phyloP scores from a whole-genome alignment of 92 coral and sea anemone species.

The Desmophyllum pertusum region DNA sequence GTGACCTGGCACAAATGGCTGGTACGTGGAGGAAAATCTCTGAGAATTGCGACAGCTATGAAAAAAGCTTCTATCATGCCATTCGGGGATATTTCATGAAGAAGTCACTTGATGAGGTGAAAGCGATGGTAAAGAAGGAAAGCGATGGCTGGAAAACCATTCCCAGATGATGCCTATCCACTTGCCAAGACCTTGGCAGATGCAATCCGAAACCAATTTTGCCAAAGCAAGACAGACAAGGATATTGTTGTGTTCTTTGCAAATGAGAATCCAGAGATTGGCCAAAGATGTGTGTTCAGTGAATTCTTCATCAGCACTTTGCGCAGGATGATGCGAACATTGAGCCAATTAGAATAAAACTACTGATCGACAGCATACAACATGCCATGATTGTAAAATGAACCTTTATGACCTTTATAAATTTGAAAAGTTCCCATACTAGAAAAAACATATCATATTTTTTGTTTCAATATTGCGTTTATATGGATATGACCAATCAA shows the following conservation, averaged over 20 bases:
- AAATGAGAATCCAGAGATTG: slow-evolving; percentile 20
- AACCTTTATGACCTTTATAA: too few relatives aligned
- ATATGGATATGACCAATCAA: too few relatives aligned
- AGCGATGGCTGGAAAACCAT: slow-evolving; percentile 54
- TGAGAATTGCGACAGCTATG: slow-evolving; percentile 51
- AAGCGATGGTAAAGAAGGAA: slow-evolving; percentile 20
- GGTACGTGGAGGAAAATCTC: slow-evolving; percentile 61
- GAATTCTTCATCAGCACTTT: not conserved
- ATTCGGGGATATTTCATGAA: slow-evolving; percentile 53
- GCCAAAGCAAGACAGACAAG: slow-evolving; percentile 54
- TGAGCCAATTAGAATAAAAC: too few relatives aligned
- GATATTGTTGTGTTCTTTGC: slow-evolving; percentile 57
- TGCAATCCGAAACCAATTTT: slow-evolving; percentile 32
- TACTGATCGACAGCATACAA: too few relatives aligned
- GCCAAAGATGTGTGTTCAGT: not conserved
- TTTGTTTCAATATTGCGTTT: too few relatives aligned
- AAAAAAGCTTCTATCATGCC: slow-evolving; percentile 46
- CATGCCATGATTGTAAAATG: too few relatives aligned
- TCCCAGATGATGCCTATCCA: slow-evolving; percentile 58
- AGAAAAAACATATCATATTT: too few relatives aligned
- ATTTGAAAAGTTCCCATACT: too few relatives aligned
- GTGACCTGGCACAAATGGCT: slow-evolving; percentile 29
- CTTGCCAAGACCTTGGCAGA: slow-evolving; percentile 56
- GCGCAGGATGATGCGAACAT: too few relatives aligned
- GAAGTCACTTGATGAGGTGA: slow-evolving; percentile 32